Evolutionary conservation across 2,113 vertebrate genomes (phyloP), one percentile per base, ranked within the genome.

Genomic region (Nothobranchius kuhntae): DNA sequence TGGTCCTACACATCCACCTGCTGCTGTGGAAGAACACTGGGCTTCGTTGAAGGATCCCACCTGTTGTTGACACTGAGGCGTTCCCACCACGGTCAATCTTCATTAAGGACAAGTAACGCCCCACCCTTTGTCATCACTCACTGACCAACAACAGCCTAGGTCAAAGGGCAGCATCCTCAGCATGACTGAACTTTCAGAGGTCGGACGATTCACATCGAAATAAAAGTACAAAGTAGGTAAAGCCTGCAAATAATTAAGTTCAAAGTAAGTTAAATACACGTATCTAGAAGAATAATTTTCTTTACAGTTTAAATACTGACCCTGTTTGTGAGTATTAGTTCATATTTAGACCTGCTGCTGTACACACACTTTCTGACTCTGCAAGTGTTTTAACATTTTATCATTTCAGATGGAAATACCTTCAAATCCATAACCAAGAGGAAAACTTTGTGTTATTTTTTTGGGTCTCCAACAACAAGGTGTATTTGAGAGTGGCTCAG

Each of bases 1-100:
- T 60, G 68, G 65, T 24, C 73, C 61, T 65, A 36, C 63, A 45
- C 70, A 76, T 81, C 60, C 74, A 73, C 78, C 86, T 78, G 66
- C 69, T 76, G 75, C 53, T 42, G 7, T 57, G 44, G 71, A 36
- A 30, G 60, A 79, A 80, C 65, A 24, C 67, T 58, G 69, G 55
- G 54, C 54, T 61, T 40, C 38, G 9, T 40, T 40, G 4, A 40
- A 40, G 7, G 38, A 9, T 38, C 44, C 46, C 81, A 87, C 78
- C 81, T 84, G 86, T 62, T 65, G 66, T 61, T 1, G 0, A 51
- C 77, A 80, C 64, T 0, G 40, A 69, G 78, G 80, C 60, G 9
- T 58, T 60, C 56, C 59, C n/a, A 4, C 72, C 2, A 8, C 36
- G 1, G 75, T 81, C 78, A 26, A 62, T 82, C 78, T 74, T 69